Base-by-base conservation (phyloP, 2,888 invertebrate genomes). In the Listrodromus nycthemerus region DNA sequence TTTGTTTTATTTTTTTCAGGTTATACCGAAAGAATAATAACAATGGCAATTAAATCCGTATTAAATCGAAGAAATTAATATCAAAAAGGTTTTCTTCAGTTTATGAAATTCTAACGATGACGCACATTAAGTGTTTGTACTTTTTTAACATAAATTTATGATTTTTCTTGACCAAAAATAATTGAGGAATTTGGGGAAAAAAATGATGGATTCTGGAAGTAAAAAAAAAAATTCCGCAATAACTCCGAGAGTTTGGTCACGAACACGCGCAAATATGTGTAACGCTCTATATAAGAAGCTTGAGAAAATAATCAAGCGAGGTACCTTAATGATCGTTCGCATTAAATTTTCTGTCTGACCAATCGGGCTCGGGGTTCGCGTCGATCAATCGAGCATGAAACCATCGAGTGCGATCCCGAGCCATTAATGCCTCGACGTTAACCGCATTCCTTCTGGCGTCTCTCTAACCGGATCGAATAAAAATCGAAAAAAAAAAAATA, bases 261-360 rank as follows among this genome's bases (percentile, higher is more conserved):
- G 37, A 61, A 63, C 52, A 41, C 33, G 55, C 33, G 52, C 1
- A 81, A 76, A 65, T 81, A 65, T 41, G 19, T 55, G 41, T 65
- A 21, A 58, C 76, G 27, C 52, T 50, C 48, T 33, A 27, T 69
- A 58, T 52, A 50, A 27, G 33, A 52, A 55, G 74, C 69, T 55
- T 74, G 83, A 83, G 73, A 84, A 85, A 84, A 84, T 86, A 87
- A 89, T 88, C 89, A 78, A 83, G 30, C 63, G 30, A 48, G 65
- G 63, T 61, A 85, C 84, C 86, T 85, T 90, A 89, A 90, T 89
- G 89, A 90, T 87, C 86, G 81, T 74, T 83, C 85, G 86, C 88
- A 88, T 90, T 89, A 89, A 87, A 87, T 85, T 88, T 45, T 74
- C 77, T 71, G 82, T 82, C 70, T 80, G 84, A 76, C 85, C 88